phyloP scores from a whole-genome alignment of 2,888 invertebrate species.

The Heptascelio sp. region DNA sequence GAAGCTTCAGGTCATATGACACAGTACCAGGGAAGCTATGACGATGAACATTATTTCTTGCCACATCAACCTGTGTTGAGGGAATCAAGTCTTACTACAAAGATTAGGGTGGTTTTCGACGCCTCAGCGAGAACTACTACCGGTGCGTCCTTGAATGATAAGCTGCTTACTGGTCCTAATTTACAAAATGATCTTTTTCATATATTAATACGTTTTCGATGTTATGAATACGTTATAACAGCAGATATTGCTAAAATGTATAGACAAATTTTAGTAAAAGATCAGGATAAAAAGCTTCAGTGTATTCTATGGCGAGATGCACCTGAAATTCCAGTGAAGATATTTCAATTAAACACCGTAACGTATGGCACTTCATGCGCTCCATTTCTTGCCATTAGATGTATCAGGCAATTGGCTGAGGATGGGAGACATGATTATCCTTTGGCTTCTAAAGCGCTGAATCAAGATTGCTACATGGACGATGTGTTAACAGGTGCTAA shows the following conservation, averaged over 20 bases:
- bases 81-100: not conserved
- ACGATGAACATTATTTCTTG: not conserved
- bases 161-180: not conserved
- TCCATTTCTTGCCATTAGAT: not conserved
- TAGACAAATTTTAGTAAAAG: not conserved
- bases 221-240: not conserved
- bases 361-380: not conserved
- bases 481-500: slow-evolving; percentile 45
- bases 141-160: not conserved
- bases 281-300: not conserved
- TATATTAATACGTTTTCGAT: not conserved
- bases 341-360: not conserved
- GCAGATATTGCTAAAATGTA: not conserved
- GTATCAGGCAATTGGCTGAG: not conserved
- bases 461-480: slow-evolving; percentile 72
- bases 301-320: not conserved
- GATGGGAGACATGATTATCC: not conserved
- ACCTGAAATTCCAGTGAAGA: not conserved
- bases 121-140: not conserved
- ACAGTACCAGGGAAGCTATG: too few species aligned
- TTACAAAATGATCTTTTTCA: not conserved
- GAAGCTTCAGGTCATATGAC: not conserved
- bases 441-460: not conserved
- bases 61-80: not conserved
- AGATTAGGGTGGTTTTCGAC: not conserved